Conservation (phyloP, 1,140 invertebrate species). For the Dendroctonus ponderosae region DNA sequence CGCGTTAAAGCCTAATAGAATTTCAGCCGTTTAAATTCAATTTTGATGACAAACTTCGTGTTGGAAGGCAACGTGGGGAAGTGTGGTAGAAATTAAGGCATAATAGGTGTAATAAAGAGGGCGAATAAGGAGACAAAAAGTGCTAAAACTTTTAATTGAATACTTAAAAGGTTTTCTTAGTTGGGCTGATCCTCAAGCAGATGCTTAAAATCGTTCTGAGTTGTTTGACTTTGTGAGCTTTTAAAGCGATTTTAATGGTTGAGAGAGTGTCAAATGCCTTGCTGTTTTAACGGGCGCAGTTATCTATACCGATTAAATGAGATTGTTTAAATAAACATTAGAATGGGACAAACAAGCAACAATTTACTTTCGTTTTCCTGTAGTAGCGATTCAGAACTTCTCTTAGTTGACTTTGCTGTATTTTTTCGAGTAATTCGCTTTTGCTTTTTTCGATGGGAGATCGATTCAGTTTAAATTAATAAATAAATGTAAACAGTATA, state of each 20-base stretch:
- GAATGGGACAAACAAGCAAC: no score
- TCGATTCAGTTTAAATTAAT: no score
- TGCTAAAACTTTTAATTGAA: constrained; percentile 30
- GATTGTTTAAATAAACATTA: no score
- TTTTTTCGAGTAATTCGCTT: no score
- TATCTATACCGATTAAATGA: no score
- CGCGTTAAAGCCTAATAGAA: constrained; percentile 9
- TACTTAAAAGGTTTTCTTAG: constrained; percentile 31
- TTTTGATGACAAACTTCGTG: constrained; percentile 21
- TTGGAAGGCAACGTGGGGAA: constrained; percentile 8
- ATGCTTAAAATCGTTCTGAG: constrained; percentile 27
- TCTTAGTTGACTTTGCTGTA: no score
- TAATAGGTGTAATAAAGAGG: constrained; percentile 32
- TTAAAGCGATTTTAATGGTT: constrained; percentile 20
- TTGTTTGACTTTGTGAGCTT: constrained; percentile 24
- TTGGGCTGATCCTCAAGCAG: constrained; percentile 21
- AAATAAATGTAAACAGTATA: no score
- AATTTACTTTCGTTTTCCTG: no score
- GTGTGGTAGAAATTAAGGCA: constrained; percentile 29
- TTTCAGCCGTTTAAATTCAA: constrained; percentile 23
- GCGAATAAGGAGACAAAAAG: constrained; percentile 27
- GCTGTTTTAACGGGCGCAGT: no score
- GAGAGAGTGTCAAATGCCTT: constrained; percentile 6
- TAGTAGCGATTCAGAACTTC: no score
- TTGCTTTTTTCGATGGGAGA: no score